These are phyloP conservation scores for Nomada flava DNA, from an alignment of 2,888 invertebrate species.

Conservation along the genomic window DNA sequence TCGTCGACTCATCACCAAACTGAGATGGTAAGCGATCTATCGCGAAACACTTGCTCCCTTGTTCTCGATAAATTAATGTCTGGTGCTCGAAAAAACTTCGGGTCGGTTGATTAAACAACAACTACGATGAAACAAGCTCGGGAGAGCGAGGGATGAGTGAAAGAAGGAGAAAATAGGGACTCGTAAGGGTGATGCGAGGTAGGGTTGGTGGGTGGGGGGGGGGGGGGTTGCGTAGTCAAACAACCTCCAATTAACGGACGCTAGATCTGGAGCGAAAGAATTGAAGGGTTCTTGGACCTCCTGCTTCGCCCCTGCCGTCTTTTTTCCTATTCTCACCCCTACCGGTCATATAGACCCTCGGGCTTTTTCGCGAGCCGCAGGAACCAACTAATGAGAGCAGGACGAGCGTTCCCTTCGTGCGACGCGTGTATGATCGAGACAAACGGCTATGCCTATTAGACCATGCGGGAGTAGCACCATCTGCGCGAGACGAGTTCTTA, in stretches of 20 bases:
- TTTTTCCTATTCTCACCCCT: conserved; percentile 61
- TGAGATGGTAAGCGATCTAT: no score
- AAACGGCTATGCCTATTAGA: conserved; percentile 45
- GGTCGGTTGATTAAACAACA: not conserved
- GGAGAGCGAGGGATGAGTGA: conserved; percentile 12
- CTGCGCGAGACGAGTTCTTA: conserved; percentile 57
- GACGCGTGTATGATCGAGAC: conserved; percentile 35
- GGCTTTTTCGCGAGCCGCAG: conserved; percentile 59
- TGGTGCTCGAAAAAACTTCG: not conserved
- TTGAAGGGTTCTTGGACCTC: conserved; percentile 78
- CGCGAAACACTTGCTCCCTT: no score
- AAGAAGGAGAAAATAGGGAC: conserved; percentile 3
- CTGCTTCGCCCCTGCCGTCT: conserved; percentile 59
- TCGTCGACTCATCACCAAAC: no score
- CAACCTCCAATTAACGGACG: conserved; percentile 82
- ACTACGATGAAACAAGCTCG: not conserved
- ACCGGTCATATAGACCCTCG: conserved; percentile 54
- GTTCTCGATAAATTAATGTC: no score
- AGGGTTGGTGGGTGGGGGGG: conserved; percentile 30
- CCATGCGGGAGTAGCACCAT: conserved; percentile 55
- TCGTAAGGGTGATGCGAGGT: conserved; percentile 1
- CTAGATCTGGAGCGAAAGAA: conserved; percentile 82
- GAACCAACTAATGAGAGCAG: conserved; percentile 72
- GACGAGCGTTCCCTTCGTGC: conserved; percentile 55
- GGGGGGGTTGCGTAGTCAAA: conserved; percentile 63